Conservation (phyloP, 2,888 invertebrate genomes). For the Dugesia japonica region DNA sequence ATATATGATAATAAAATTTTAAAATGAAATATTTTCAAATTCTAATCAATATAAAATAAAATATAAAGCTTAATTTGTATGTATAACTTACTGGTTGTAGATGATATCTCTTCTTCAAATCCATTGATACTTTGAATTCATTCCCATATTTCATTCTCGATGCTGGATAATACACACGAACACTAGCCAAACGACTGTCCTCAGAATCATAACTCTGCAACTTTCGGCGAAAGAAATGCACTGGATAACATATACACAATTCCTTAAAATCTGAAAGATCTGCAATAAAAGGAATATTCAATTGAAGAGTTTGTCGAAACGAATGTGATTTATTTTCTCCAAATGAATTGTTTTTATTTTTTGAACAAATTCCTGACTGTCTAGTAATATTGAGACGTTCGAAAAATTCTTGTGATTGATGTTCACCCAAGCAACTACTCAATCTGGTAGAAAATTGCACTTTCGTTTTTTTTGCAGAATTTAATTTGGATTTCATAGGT, state of each 20-base stretch:
- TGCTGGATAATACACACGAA: not conserved
- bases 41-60: too few species aligned
- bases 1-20: too few species aligned
- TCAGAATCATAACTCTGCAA: not conserved
- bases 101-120: slow-evolving; percentile 12
- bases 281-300: not conserved
- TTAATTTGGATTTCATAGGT: not conserved
- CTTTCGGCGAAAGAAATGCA: not conserved
- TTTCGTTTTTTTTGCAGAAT: not conserved
- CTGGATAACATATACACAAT: slow-evolving; percentile 12
- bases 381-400: not conserved
- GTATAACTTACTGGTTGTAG: not conserved
- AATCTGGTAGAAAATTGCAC: slow-evolving; percentile 2
- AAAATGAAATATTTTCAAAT: too few species aligned
- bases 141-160: slow-evolving; percentile 8
- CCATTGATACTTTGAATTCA: not conserved
- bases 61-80: too few species aligned
- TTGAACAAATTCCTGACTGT: not conserved
- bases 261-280: slow-evolving; percentile 5
- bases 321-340: slow-evolving; percentile 6
- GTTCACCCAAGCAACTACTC: not conserved
- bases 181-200: not conserved
- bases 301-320: not conserved
- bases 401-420: slow-evolving; percentile 13
- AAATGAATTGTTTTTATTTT: slow-evolving; percentile 14